Percentiles rank a stretch among this genome's conserved stretches.
Evolutionary conservation across 1,140 invertebrate genomes (phyloP).

Genomic region (Pogonus chalceus): DNA sequence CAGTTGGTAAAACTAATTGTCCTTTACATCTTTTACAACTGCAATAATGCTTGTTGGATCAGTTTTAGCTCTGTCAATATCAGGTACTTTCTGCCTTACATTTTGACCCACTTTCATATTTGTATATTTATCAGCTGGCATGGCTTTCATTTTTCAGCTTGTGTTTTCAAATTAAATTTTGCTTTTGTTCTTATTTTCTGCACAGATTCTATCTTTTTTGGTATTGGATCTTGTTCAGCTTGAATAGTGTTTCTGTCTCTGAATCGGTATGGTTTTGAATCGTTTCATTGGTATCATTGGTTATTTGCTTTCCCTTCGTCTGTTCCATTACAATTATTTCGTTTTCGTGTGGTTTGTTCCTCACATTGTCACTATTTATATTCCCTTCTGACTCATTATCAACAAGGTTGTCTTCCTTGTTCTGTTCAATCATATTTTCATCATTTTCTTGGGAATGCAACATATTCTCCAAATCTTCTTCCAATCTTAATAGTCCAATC

Average conservation of each 20-base stretch:
- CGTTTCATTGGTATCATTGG: slow-evolving; percentile 9
- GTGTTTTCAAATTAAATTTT: not conserved
- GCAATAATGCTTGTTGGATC: slow-evolving; percentile 3
- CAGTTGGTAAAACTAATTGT: slow-evolving; percentile 10
- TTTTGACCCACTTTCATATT: slow-evolving; percentile 11
- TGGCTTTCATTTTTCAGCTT: slow-evolving; percentile 11
- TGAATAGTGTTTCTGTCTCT: no score
- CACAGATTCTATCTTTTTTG: not conserved
- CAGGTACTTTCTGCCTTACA: slow-evolving; percentile 10
- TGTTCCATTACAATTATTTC: slow-evolving; percentile 10
- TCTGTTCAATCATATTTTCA: slow-evolving; percentile 10
- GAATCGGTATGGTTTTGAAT: slow-evolving; percentile 2
- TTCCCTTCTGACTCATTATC: slow-evolving; percentile 7
- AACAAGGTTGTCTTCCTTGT: no score
- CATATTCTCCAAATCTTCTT: no score
- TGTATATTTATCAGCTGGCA: slow-evolving; percentile 9
- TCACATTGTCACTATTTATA: slow-evolving; percentile 9
- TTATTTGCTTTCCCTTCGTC: slow-evolving; percentile 10
- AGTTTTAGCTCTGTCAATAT: slow-evolving; percentile 8
- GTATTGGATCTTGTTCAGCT: not conserved
- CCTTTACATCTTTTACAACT: slow-evolving; percentile 8
- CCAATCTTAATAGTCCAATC: no score
- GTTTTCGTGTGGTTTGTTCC: slow-evolving; percentile 12
- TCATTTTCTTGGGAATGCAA: slow-evolving; percentile 9
- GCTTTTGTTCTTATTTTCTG: not conserved